Base-by-base conservation (phyloP, 2,888 invertebrate species). In the Quadroppia sp. region DNA sequence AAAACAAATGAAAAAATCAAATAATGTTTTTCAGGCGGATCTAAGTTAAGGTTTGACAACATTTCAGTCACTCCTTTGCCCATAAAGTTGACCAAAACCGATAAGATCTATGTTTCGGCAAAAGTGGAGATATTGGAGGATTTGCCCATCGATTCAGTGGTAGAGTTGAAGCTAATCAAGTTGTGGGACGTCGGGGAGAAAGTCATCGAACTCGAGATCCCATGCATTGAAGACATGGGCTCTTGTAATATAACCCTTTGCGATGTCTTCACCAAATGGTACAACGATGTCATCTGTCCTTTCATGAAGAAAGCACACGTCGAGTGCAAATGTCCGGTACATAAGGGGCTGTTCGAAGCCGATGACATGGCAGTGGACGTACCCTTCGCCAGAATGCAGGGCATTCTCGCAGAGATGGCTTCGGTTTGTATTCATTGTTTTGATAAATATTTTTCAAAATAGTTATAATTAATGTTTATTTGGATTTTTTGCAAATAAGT, bases 221-320 rank as follows among this genome's bases (percentile, higher is more conserved):
- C 75, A 15, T 75, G 75, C 42, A n/a, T 75, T 11, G 64, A 67
- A 15, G 72, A 56, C 50, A 48, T 72, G 36, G 75, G 75, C 28
- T 72, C 72, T 1, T 75, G 75, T 30, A 61, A 7, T 30, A 6
- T 70, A 11, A 50, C 30, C 23, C 30, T 74, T 0, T 74, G 74
- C 25, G 74, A 74, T 30, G 1, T 70, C 6, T 74, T 74, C 20
- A 13, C 32, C 25, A 61, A 50, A 25, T 74, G 74, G 74, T 74
- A 70, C n/a, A 74, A 74, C 53, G 70, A 70, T 70, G 50, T 74
- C 4, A 32, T 74, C 7, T 74, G 74, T 71, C 74, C 74, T 11
- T 74, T 74, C 36, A 36, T 74, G 23, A 45, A 70, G 32, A 30
- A 20, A 6, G 11, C 13, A 4, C 1, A 30, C 40, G 48, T 50